Conservation (phyloP, 2,797 vertebrate genomes). For the Leontocebus nigricollis region DNA sequence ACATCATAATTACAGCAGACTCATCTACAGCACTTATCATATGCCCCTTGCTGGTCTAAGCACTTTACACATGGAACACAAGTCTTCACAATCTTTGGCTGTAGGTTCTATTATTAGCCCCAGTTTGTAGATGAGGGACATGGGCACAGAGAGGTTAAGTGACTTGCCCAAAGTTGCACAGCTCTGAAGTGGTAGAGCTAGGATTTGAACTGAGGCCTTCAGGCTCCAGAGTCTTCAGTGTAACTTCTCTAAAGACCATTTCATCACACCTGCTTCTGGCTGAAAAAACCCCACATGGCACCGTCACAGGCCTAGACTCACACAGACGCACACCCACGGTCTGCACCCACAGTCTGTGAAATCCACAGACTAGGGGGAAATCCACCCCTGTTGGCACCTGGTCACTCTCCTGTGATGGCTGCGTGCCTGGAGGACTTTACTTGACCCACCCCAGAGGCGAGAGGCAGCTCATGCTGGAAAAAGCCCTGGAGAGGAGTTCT, state of each 20-base stretch:
- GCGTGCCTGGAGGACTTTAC: not conserved
- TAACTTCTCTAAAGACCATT: not conserved
- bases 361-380: too few species aligned
- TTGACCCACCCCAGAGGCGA: not conserved
- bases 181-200: not conserved
- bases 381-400: not conserved
- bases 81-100: not conserved
- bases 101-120: not conserved
- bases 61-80: not conserved
- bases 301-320: not conserved
- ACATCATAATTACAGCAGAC: not conserved
- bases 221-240: not conserved
- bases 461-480: not conserved
- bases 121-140: not conserved
- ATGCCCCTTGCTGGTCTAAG: accelerated
- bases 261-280: not conserved
- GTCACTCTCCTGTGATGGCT: not conserved
- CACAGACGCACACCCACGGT: not conserved
- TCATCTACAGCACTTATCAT: accelerated
- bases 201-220: not conserved
- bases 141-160: not conserved
- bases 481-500: not conserved
- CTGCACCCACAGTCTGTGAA: too few species aligned
- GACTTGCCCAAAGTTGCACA: not conserved
- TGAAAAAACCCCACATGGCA: not conserved